Evolutionary conservation across 2,888 invertebrate genomes (phyloP), one percentile per base, ranked within the genome.

Genomic region (Plebejus anna): DNA sequence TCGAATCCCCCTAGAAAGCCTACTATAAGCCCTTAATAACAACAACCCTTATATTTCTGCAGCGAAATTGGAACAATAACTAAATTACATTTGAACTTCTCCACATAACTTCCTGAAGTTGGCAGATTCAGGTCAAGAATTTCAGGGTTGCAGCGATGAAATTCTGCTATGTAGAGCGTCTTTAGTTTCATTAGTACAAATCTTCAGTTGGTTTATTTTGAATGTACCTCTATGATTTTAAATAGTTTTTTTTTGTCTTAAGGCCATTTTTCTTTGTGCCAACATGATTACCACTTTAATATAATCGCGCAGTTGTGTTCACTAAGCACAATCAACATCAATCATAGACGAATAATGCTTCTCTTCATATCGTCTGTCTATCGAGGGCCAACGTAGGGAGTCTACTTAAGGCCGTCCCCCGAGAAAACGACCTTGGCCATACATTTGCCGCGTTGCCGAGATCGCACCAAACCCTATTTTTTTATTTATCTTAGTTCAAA

Each of bases 71-170:
- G 59, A 59, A 22, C 59, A 22, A 59, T 59, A 59, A 4, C 51
- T 16, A 55, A 55, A 55, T 59, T 59, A 22, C 59, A 59, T 66
- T 66, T 66, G 66, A 66, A 66, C 66, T 61, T 61, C n/a, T 61
- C 61, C 13, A 16, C 66, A 66, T 36, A 36, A 32, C 66, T 66
- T 36, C 66, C 66, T 36, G 66, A 66, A 66, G 66, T 32, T 66
- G 66, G 13, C 66, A 66, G 66, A 66, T 32, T 36, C 66, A 13
- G 66, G 66, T 66, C 66, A 13, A 66, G 66, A 66, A 66, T 66
- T 16, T 66, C 66, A 66, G 66, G 66, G 36, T 66, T 66, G 66
- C 61, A 61, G 28, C 66, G 66, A 66, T 66, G 66, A 66, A 66
- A 66, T 66, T 13, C 66, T 36, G 66, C 66, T 66, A 32, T 66